phyloP scores from a whole-genome alignment of 2,113 vertebrate genomes.

The Bufo gargarizans region DNA sequence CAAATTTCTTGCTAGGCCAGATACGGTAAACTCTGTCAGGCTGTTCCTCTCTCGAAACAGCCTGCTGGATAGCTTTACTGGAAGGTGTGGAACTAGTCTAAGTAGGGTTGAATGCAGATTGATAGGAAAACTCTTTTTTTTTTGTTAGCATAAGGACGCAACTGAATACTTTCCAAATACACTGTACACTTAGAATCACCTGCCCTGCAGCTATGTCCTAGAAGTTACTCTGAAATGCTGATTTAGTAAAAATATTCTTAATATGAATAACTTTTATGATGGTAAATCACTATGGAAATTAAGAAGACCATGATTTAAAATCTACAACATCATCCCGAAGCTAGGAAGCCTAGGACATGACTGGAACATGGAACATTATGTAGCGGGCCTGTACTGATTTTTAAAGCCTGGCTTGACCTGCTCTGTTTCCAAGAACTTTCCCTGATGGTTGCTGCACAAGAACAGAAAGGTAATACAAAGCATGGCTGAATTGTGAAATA shows the following conservation, averaged over 20 bases:
- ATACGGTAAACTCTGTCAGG: no score
- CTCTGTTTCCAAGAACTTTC: background rate
- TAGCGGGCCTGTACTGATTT: background rate
- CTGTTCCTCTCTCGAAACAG: no score
- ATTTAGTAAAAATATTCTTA: background rate
- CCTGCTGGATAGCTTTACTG: no score
- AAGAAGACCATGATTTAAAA: background rate
- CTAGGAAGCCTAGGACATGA: background rate
- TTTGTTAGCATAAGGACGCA: no score
- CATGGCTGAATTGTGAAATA: background rate
- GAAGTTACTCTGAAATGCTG: background rate
- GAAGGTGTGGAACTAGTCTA: no score
- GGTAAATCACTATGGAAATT: background rate
- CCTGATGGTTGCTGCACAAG: background rate
- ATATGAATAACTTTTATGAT: background rate
- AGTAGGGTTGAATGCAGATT: no score
- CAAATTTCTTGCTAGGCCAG: no score
- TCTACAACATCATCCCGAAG: no score
- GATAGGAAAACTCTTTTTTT: no score
- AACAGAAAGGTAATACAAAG: slow-evolving; percentile 1
- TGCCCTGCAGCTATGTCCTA: background rate
- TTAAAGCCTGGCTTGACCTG: background rate
- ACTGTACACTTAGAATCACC: background rate
- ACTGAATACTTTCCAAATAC: no score
- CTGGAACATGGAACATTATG: background rate